A percentile compares a stretch with the other conserved stretches of the same genome.
These are phyloP conservation scores for Strix aluco DNA, from an alignment of 2,113 vertebrate genomes.

Conservation along the genomic window DNA sequence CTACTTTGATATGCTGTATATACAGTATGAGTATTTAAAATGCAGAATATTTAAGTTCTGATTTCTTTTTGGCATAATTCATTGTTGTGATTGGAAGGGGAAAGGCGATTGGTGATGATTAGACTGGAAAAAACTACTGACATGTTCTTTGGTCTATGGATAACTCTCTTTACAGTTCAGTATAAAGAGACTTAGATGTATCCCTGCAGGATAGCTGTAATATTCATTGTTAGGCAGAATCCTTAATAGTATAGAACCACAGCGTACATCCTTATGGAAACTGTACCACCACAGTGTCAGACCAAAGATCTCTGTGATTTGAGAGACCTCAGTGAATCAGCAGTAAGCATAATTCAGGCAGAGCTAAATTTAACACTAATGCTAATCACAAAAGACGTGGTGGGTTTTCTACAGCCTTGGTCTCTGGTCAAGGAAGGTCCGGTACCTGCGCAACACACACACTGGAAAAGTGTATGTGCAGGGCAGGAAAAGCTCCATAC, in stretches of 20 bases:
- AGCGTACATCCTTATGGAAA: background rate
- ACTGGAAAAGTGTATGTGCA: background rate
- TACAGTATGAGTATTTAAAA: background rate
- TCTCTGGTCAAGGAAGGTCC: background rate
- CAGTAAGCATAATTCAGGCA: background rate
- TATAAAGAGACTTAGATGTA: background rate
- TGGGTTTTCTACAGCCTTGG: background rate
- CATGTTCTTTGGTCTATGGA: background rate
- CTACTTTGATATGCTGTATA: background rate
- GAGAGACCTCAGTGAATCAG: background rate
- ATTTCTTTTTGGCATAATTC: background rate
- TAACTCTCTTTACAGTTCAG: background rate
- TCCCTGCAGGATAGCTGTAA: background rate
- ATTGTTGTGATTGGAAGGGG: background rate
- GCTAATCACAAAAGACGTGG: background rate
- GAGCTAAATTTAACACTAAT: background rate
- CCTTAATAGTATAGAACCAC: background rate
- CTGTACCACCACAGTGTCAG: background rate
- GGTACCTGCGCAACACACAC: background rate
- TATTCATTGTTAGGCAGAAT: background rate
- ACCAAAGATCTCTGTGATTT: background rate
- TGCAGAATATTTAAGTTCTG: background rate
- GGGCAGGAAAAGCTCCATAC: background rate
- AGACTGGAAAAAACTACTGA: background rate
- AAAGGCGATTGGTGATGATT: background rate